These are phyloP conservation scores for Sebastes hopkinsi DNA, from an alignment of 2,797 vertebrate genomes.

Conservation along the genomic window DNA sequence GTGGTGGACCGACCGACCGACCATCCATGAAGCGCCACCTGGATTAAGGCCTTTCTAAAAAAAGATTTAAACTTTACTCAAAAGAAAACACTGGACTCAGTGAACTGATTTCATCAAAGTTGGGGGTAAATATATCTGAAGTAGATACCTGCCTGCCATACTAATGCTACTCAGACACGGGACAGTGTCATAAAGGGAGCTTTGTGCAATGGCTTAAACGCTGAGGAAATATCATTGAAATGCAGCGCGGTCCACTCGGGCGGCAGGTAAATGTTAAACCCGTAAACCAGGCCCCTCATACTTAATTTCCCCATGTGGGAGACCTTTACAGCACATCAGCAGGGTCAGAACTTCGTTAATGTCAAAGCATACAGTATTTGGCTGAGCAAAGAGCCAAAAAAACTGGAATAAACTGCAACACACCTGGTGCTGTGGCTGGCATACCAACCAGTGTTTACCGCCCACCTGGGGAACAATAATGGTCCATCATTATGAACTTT, in stretches of 20 bases:
- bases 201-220: background rate
- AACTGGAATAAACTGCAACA: background rate
- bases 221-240: slow-evolving; percentile 19
- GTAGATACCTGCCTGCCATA: background rate
- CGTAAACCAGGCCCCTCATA: slow-evolving; percentile 27
- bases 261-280: slow-evolving; percentile 37
- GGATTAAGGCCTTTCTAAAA: too few relatives aligned
- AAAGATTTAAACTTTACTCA: background rate
- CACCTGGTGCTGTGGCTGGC: background rate
- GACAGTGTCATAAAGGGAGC: slow-evolving; percentile 3
- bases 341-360: background rate
- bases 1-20: background rate
- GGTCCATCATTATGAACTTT: background rate
- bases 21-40: background rate
- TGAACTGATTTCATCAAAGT: background rate
- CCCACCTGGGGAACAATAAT: background rate
- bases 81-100: background rate
- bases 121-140: background rate
- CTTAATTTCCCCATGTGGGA: slow-evolving; percentile 8
- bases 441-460: background rate
- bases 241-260: background rate
- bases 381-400: background rate
- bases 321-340: slow-evolving; percentile 28
- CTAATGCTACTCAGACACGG: background rate
- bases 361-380: background rate